Evolutionary conservation across 2,113 vertebrate species (phyloP).

Genomic region (Pandion haliaetus): DNA sequence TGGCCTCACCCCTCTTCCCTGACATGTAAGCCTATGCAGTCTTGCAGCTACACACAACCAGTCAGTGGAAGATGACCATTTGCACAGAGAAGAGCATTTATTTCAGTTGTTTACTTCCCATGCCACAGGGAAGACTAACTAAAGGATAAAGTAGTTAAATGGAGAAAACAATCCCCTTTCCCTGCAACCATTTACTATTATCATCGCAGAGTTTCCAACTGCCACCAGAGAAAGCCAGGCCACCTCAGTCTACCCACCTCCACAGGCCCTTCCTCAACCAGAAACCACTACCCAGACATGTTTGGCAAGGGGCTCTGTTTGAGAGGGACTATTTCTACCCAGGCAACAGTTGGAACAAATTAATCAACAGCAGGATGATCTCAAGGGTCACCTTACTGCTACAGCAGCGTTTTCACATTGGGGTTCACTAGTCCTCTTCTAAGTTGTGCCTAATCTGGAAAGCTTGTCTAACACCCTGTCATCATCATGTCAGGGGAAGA

Average conservation of each 20-base stretch:
- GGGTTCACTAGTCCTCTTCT: neutral
- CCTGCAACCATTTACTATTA: neutral
- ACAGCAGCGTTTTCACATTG: neutral
- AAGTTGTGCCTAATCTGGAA: neutral
- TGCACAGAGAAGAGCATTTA: accelerated
- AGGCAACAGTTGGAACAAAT: neutral
- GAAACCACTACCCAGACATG: neutral
- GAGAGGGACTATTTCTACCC: neutral
- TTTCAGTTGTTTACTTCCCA: neutral
- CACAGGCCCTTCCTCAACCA: neutral
- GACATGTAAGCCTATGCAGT: accelerated
- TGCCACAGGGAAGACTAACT: neutral
- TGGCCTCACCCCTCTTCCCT: neutral
- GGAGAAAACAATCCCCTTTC: neutral
- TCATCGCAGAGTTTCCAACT: neutral
- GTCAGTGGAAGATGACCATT: too few species aligned
- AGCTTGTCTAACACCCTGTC: neutral
- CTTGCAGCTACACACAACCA: neutral
- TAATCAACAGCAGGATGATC: neutral
- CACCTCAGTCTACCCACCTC: neutral
- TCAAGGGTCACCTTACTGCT: neutral
- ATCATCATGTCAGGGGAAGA: accelerated
- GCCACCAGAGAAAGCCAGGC: neutral
- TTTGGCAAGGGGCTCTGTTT: neutral
- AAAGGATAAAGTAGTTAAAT: neutral